Evolutionary conservation across 2,888 invertebrate genomes (phyloP).

Genomic region (Pharmacophagus antenor): DNA sequence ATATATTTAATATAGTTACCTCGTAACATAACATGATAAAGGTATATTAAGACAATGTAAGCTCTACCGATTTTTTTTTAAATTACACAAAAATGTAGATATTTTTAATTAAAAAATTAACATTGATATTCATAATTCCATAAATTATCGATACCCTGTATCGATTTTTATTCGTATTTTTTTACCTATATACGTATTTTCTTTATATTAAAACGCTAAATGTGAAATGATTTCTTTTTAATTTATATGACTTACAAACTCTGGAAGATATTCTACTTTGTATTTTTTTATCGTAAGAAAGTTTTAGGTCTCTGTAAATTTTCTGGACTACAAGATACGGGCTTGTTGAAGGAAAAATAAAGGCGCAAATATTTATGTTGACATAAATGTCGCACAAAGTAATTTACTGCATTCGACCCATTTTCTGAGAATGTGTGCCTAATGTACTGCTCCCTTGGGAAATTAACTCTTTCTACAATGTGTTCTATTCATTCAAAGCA

Average conservation of each 20-base stretch:
- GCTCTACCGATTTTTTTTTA: no score
- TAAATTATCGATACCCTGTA: no score
- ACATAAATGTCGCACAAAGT: conserved; percentile 26
- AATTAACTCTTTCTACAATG: conserved; percentile 22
- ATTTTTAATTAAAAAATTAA: no score
- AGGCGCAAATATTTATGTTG: conserved; percentile 26
- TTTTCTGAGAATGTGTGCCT: conserved; percentile 24
- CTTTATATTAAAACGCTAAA: no score
- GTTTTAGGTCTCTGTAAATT: neutral
- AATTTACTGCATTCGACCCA: conserved; percentile 28
- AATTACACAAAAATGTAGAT: no score
- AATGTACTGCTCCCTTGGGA: conserved; percentile 26
- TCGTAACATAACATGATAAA: no score
- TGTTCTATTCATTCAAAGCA: conserved; percentile 10
- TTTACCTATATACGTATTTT: no score
- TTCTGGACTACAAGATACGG: conserved; percentile 1
- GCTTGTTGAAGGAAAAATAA: conserved; percentile 10
- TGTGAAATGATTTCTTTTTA: neutral
- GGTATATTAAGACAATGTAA: no score
- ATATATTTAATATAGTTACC: no score
- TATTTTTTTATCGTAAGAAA: neutral
- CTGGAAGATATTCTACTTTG: neutral
- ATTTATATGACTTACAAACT: neutral
- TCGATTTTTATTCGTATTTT: no score
- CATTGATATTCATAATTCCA: no score